These are phyloP conservation scores for Drosophila algonquin DNA, from an alignment of 2,888 invertebrate genomes.

Conservation along the genomic window DNA sequence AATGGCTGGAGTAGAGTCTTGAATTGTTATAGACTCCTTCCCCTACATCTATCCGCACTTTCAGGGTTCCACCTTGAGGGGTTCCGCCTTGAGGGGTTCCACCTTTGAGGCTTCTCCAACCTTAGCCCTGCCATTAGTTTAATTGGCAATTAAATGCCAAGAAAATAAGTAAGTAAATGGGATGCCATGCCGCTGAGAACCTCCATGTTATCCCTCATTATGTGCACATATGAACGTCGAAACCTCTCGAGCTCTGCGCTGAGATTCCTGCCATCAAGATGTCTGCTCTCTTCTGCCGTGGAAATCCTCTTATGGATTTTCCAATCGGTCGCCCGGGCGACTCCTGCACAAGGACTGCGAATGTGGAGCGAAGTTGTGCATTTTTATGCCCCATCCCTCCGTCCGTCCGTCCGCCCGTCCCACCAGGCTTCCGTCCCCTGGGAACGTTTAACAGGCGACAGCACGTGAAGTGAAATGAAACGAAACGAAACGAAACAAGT, in stretches of 20 bases:
- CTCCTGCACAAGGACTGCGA: slow-evolving; percentile 30
- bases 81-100: too few relatives aligned
- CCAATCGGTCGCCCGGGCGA: slow-evolving; percentile 20
- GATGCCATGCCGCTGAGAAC: too few relatives aligned
- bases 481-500: slow-evolving; percentile 79
- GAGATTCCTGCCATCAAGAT: neutral
- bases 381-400: slow-evolving; percentile 33
- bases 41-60: too few relatives aligned
- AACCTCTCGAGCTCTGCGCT: neutral
- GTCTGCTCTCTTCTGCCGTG: neutral
- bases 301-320: slow-evolving; percentile 28
- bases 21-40: too few relatives aligned
- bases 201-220: too few relatives aligned
- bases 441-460: slow-evolving; percentile 57
- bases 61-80: too few relatives aligned
- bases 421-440: slow-evolving; percentile 11
- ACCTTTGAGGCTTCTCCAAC: too few relatives aligned
- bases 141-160: too few relatives aligned
- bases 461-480: slow-evolving; percentile 74
- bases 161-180: too few relatives aligned
- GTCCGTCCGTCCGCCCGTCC: slow-evolving; percentile 9
- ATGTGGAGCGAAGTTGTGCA: slow-evolving; percentile 75
- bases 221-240: neutral
- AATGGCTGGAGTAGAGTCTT: too few relatives aligned
- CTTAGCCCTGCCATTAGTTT: too few relatives aligned